Evolutionary conservation across 2,888 invertebrate species (phyloP).

Genomic region (Mayetiola destructor): DNA sequence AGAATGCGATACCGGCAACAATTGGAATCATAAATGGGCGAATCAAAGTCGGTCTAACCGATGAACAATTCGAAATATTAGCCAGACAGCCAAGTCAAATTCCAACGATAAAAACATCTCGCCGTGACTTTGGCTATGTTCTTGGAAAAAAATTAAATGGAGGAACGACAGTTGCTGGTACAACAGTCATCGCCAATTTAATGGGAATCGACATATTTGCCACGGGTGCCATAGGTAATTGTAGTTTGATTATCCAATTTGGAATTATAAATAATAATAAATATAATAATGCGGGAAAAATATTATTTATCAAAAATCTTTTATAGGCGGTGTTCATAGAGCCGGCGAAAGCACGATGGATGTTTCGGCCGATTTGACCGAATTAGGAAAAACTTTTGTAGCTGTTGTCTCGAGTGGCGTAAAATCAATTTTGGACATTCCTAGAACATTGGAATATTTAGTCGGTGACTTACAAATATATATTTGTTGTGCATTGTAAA

Average conservation of each 20-base stretch:
- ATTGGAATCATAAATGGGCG: slow-evolving; percentile 75
- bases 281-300: slow-evolving; percentile 21
- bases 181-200: slow-evolving; percentile 68
- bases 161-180: slow-evolving; percentile 94
- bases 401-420: slow-evolving; percentile 91
- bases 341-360: slow-evolving; percentile 77
- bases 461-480: slow-evolving; percentile 26
- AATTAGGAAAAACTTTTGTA: slow-evolving; percentile 73
- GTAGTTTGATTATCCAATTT: slow-evolving; percentile 14
- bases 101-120: slow-evolving; percentile 62
- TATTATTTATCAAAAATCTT: slow-evolving; percentile 19
- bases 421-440: slow-evolving; percentile 94
- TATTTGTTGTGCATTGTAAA: background rate
- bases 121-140: slow-evolving; percentile 69
- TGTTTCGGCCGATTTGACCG: slow-evolving; percentile 85
- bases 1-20: slow-evolving; percentile 84
- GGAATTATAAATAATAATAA: background rate
- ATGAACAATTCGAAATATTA: slow-evolving; percentile 39
- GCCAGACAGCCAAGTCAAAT: background rate
- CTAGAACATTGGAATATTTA: slow-evolving; percentile 82
- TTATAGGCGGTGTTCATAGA: slow-evolving; percentile 85
- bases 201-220: slow-evolving; percentile 83
- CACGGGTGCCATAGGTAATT: slow-evolving; percentile 63
- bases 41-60: slow-evolving; percentile 61
- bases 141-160: slow-evolving; percentile 57